Conservation (phyloP, 2,888 invertebrate genomes). For the Drosophila prostipennis region DNA sequence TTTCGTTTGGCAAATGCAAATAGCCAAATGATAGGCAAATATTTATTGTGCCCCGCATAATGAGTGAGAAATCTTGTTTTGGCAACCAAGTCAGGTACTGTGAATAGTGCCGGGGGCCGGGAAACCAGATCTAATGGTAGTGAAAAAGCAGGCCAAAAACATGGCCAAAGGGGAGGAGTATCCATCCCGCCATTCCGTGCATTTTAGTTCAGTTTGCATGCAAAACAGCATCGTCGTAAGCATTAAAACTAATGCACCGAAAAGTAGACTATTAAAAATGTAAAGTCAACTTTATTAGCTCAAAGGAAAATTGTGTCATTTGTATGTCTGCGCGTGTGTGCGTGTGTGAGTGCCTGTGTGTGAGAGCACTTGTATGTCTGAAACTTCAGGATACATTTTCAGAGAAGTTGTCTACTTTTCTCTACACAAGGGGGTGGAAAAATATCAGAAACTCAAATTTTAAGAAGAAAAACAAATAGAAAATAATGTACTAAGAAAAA, state of each 20-base stretch:
- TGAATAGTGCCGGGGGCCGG: neutral
- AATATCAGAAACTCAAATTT: neutral
- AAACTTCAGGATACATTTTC: constrained; percentile 3
- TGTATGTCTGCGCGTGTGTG: neutral
- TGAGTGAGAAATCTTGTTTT: constrained; percentile 44
- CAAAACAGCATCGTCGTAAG: constrained; percentile 35
- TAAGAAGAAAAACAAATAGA: neutral
- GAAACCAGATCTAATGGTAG: neutral
- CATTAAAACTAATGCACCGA: constrained; percentile 77
- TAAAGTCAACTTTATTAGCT: constrained; percentile 66
- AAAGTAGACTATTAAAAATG: constrained; percentile 74
- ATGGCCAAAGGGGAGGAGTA: constrained; percentile 6
- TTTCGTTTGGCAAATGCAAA: constrained; percentile 29
- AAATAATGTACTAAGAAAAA: neutral
- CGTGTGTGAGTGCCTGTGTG: no score
- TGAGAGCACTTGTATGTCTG: constrained; percentile 21
- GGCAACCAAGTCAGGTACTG: constrained; percentile 46
- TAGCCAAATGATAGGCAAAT: constrained; percentile 44
- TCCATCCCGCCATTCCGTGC: neutral
- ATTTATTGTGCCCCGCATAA: constrained; percentile 48
- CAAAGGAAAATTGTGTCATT: constrained; percentile 31
- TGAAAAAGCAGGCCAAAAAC: neutral
- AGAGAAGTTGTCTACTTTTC: constrained; percentile 6
- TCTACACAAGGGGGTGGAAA: neutral
- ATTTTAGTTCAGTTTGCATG: constrained; percentile 18